Base-by-base conservation (phyloP, 2,797 vertebrate species). In the Craterocephalus amniculus region DNA sequence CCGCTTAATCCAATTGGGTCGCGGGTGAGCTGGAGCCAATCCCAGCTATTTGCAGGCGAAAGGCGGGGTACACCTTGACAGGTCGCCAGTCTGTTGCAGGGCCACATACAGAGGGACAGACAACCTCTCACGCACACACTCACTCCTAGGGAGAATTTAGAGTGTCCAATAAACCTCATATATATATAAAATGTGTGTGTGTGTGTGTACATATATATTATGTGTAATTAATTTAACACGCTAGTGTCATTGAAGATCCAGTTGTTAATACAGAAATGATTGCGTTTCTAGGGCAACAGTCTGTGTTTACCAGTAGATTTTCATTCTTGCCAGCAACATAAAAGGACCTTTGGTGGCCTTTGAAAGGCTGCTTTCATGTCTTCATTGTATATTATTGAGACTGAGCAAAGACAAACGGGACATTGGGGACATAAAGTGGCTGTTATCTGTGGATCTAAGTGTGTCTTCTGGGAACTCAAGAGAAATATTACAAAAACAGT, bases 221-320 rank as follows among this genome's bases (percentile, higher is more conserved):
- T 8, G 11, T 16, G 2, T 10, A 29, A n/a, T 38, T 38, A 10
- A 20, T 12, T 12, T 24, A 58, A 34, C 34, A 55, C 22, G 12
- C 27, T n/a, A 3, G 34, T 59, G 27, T 31, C 4, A 13, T 18
- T 58, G 20, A 26, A 34, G 11, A 58, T 26, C 13, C 3, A 6
- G 12, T 20, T 27, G 27, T 16, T 27, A 36, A 35, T 57, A 29
- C 16, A 51, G n/a, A 73, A 68, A 55, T 58, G 0, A 20, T 55
- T 55, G 24, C 1, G 48, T 76, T 76, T 60, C 56, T 26, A 43
- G 2, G 67, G 75, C 31, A 73, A 80, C 75, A 43, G 6, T 70
- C 48, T 66, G 36, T 75, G 58, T 91, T 79, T 83, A 74, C 61
- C 6, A 64, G 63, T 71, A 59, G 58, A 70, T 80, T 70, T 66